phyloP scores from a whole-genome alignment of 37 sponge, comb jelly and placozoan genomes.

The Diacarnus erythraeanus region DNA sequence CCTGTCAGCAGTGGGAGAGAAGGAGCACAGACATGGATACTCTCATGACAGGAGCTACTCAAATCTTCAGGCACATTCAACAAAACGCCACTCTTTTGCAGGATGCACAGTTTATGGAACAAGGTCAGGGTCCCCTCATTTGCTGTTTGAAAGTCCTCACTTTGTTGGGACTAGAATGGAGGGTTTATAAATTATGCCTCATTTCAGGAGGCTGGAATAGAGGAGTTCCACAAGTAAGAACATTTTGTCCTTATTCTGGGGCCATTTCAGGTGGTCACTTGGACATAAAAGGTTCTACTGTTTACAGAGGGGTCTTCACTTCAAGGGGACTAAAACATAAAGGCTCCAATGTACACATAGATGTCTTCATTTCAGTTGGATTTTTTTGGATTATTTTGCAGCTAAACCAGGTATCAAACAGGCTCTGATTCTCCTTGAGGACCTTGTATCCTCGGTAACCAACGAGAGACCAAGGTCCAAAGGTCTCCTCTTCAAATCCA shows the following conservation, averaged over 20 bases:
- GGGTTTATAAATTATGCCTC: too few relatives aligned
- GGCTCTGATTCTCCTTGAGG: conserved; percentile 50
- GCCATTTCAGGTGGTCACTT: too few relatives aligned
- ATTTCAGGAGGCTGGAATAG: too few relatives aligned
- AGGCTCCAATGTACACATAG: too few relatives aligned
- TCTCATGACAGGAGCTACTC: conserved; percentile 32
- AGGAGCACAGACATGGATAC: conserved; percentile 13
- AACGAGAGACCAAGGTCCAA: conserved; percentile 66
- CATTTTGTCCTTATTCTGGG: too few relatives aligned
- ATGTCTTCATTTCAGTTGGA: too few relatives aligned
- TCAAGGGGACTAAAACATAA: too few relatives aligned
- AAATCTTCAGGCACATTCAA: background rate
- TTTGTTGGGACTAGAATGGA: too few relatives aligned
- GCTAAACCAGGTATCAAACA: conserved; percentile 43
- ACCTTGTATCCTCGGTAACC: conserved; percentile 32
- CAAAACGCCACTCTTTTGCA: conserved; percentile 12
- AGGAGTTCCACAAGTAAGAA: too few relatives aligned
- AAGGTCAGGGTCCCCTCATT: conserved; percentile 53
- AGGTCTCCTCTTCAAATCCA: conserved; percentile 44
- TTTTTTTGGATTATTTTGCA: conserved; percentile 7
- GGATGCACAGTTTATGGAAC: conserved; percentile 2
- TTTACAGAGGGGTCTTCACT: too few relatives aligned
- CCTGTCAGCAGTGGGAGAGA: conserved; percentile 63
- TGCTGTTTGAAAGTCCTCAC: too few relatives aligned
- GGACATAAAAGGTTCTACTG: too few relatives aligned